Evolutionary conservation across 37 sponge, comb jelly and placozoan species (phyloP).

Genomic region (Spongilla lacustris): DNA sequence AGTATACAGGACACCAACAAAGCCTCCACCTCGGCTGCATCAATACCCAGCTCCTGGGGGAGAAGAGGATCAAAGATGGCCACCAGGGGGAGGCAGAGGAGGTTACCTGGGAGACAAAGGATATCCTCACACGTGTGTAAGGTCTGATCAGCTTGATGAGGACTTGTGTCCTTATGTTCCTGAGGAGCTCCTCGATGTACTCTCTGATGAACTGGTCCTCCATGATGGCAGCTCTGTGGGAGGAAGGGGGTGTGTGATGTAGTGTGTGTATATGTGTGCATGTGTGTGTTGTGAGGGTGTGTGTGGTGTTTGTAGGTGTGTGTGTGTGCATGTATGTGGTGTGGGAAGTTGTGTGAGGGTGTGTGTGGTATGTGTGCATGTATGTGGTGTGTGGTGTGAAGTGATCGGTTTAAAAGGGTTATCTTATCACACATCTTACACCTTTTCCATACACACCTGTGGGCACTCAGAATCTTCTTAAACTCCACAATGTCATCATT

Average conservation of each 20-base stretch:
- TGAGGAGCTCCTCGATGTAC: slow-evolving; percentile 90
- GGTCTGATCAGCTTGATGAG: slow-evolving; percentile 91
- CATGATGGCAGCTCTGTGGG: slow-evolving; percentile 80
- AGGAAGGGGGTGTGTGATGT: neutral
- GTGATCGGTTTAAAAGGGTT: no score
- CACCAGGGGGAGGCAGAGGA: no score
- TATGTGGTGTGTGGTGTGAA: no score
- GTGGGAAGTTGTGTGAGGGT: no score
- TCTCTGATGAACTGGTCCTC: slow-evolving; percentile 94
- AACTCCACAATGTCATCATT: slow-evolving; percentile 91
- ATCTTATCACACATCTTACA: no score
- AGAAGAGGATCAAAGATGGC: no score
- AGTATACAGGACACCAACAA: slow-evolving; percentile 90
- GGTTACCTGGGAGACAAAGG: slow-evolving; percentile 77
- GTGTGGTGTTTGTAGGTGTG: no score
- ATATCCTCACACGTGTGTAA: slow-evolving; percentile 88
- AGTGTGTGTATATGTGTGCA: no score
- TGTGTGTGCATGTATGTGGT: no score
- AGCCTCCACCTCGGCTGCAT: slow-evolving; percentile 81
- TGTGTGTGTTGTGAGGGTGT: neutral
- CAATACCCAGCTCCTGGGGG: slow-evolving; percentile 85
- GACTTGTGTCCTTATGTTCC: slow-evolving; percentile 90
- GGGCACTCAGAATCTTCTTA: slow-evolving; percentile 76
- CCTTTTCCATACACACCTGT: slow-evolving; percentile 25
- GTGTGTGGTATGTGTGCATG: no score